A percentile compares a stretch with the other conserved stretches of the same genome.
Evolutionary conservation across 1,140 invertebrate species (phyloP).

Genomic region (Drosophila navojoa): DNA sequence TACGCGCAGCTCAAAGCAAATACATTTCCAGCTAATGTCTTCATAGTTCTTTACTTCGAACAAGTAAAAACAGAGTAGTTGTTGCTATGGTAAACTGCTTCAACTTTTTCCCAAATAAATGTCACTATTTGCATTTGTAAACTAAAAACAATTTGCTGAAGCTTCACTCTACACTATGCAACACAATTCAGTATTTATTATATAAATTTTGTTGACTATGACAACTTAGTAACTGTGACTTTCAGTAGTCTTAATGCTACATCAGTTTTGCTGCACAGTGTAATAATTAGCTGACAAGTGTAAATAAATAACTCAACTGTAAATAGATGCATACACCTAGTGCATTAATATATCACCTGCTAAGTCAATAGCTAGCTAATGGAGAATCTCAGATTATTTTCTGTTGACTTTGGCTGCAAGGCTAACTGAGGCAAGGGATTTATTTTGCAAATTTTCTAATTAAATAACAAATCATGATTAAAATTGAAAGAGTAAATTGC

Average conservation of each 20-base stretch:
- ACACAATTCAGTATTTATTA: not conserved
- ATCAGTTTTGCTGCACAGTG: not conserved
- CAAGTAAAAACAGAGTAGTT: slow-evolving; percentile 30
- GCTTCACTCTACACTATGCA: not conserved
- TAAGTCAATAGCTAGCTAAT: slow-evolving; percentile 36
- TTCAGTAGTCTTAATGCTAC: not conserved
- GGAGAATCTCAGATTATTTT: slow-evolving; percentile 32
- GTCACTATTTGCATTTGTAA: not conserved
- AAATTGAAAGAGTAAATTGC: slow-evolving; percentile 29
- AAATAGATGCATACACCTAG: not conserved
- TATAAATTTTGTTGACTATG: no score
- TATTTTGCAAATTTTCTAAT: not conserved
- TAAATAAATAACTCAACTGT: slow-evolving; percentile 4
- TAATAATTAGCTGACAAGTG: slow-evolving; percentile 4
- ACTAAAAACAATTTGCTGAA: slow-evolving; percentile 4
- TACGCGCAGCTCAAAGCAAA: slow-evolving; percentile 12
- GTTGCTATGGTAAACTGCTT: not conserved
- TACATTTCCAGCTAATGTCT: slow-evolving; percentile 10
- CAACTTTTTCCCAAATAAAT: not conserved
- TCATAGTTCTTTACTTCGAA: not conserved
- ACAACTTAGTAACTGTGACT: no score
- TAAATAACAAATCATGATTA: slow-evolving; percentile 14
- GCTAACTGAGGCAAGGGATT: not conserved
- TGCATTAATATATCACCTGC: slow-evolving; percentile 22
- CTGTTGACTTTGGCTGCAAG: not conserved